These are phyloP conservation scores for Branchipolynoe longqiensis DNA, from an alignment of 2,888 invertebrate genomes.

Conservation along the genomic window DNA sequence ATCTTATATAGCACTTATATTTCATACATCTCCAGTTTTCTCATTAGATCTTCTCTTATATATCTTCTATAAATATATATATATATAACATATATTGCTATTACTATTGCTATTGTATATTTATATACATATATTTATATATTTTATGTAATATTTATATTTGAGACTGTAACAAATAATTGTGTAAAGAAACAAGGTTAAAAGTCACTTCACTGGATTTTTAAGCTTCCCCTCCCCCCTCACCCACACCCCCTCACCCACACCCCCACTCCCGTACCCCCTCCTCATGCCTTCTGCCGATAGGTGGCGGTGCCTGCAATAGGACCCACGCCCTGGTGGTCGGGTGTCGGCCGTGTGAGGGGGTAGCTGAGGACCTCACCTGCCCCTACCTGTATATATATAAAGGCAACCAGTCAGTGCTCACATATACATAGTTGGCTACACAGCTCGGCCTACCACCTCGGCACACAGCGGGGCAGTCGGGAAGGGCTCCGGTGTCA, in stretches of 20 bases:
- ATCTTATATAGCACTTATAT: no score
- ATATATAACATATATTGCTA: no score
- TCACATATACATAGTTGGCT: not conserved
- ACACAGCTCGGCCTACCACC: not conserved
- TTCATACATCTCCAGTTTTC: no score
- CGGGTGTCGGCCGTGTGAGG: slow-evolving; percentile 10
- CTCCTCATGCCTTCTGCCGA: not conserved
- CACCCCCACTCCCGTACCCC: not conserved
- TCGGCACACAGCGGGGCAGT: not conserved
- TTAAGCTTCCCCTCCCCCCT: not conserved
- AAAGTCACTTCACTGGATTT: not conserved
- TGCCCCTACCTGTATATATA: slow-evolving; percentile 25
- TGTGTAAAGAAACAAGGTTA: no score
- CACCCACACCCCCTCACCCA: not conserved
- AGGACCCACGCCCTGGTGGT: slow-evolving; percentile 8
- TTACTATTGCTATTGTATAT: no score
- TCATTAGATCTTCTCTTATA: no score
- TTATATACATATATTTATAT: no score
- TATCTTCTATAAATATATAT: no score
- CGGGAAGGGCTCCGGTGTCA: no score
- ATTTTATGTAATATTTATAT: no score
- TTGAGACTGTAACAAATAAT: no score
- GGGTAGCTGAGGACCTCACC: slow-evolving; percentile 20
- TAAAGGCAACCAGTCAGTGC: not conserved
- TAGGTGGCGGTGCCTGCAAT: not conserved